Evolutionary conservation across 2,888 invertebrate species (phyloP), one percentile per base, ranked within the genome.

Genomic region (Cheiracanthium punctorium): DNA sequence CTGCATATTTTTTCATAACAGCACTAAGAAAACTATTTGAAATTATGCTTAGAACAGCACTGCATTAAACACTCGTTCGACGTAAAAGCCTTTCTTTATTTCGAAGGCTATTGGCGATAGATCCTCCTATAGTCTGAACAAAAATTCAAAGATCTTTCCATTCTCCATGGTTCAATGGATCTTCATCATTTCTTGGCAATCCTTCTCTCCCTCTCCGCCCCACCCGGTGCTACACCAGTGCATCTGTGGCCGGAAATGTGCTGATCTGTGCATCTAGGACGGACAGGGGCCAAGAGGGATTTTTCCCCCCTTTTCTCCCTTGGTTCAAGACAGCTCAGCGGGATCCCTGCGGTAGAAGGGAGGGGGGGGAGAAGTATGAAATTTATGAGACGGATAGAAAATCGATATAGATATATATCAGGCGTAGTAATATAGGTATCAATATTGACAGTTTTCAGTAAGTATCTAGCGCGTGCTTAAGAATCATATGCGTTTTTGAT

Each of bases 91-190:
- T 43, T 41, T 74, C 24, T 48, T 69, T 52, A 48, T 48, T 37
- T 69, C 73, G 32, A 80, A 32, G 48, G 69, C 41, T 74, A 37
- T 69, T 37, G 74, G 20, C 73, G 43, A 69, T 30, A 33, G 37
- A 37, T 17, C 37, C 74, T 4, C 52, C 52, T n/a, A 0, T 52
- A 10, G 67, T 32, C n/a, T 41, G 74, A 58, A 74, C n/a, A 74
- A 81, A 75, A 81, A 48, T 74, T 41, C 28, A 24, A 43, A 72
- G 73, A 80, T 67, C 73, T 48, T 32, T 32, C 80, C 80, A 80
- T 80, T 80, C 73, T 80, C 73, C 73, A 73, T n/a, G 80, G 80
- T 80, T 80, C 80, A 80, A 80, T 80, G 73, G 73, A 80, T 48
- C 65, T 80, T 73, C 65, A 80, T 80, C 80, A 43, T 73, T 72